phyloP scores from a whole-genome alignment of 92 coral and sea anemone species.

The Paramuricea clavata region DNA sequence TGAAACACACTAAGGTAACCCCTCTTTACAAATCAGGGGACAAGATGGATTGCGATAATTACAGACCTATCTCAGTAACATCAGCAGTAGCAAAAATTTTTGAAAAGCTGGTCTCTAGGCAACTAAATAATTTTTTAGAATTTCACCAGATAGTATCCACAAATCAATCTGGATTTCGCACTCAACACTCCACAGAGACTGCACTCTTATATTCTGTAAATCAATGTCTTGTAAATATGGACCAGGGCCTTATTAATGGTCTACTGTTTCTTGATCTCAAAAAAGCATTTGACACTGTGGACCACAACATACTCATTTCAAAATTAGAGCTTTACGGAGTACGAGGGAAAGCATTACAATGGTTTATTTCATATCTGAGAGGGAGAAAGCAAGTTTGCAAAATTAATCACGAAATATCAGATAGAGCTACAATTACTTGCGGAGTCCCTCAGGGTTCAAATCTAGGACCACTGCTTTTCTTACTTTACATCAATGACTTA shows the following conservation, averaged over 20 bases:
- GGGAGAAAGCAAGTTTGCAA: too few species aligned
- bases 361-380: too few species aligned
- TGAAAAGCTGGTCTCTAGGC: neutral
- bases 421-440: too few species aligned
- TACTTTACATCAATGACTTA: too few species aligned
- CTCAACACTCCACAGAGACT: conserved; percentile 6
- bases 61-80: neutral
- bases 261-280: too few species aligned
- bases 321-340: too few species aligned
- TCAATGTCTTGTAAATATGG: conserved; percentile 6
- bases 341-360: too few species aligned
- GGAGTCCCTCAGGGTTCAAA: too few species aligned
- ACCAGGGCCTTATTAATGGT: neutral
- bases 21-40: conserved; percentile 5
- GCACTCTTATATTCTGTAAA: neutral
- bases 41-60: neutral
- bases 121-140: neutral
- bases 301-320: too few species aligned
- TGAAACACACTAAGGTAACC: neutral
- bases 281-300: too few species aligned
- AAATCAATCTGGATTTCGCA: conserved; percentile 19
- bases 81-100: neutral
- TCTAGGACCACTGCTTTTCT: too few species aligned
- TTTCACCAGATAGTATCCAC: neutral
- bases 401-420: too few species aligned